phyloP scores from a whole-genome alignment of 2,113 vertebrate species.

The Bubo blakistoni region DNA sequence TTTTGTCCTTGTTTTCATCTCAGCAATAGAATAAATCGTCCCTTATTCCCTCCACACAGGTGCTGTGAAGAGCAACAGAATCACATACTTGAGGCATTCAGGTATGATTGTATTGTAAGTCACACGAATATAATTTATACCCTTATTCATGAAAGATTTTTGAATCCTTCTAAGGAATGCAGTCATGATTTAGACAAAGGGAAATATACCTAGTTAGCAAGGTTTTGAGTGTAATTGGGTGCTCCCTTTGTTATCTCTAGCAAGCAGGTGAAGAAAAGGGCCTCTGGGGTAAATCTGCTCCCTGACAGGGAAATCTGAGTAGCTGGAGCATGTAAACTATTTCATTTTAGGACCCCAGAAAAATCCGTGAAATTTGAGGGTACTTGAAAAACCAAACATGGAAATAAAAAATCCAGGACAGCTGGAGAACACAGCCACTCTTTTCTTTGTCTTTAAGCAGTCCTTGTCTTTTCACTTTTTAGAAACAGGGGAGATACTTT shows the following conservation, averaged over 20 bases:
- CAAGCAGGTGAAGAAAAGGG: not conserved
- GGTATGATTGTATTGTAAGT: not conserved
- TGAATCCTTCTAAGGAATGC: not conserved
- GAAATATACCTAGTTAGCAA: not conserved
- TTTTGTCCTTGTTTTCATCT: not conserved
- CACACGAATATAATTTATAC: not conserved
- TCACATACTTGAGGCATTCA: not conserved
- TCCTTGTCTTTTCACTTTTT: not conserved
- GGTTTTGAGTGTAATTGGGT: not conserved
- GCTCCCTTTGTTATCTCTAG: not conserved
- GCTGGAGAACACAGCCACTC: not conserved
- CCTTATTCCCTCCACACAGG: not conserved
- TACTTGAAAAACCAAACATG: not conserved
- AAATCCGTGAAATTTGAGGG: not conserved
- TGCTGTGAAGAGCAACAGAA: not conserved
- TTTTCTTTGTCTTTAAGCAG: not conserved
- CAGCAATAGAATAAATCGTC: not conserved
- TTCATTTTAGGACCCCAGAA: not conserved
- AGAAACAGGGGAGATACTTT: not conserved
- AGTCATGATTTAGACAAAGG: not conserved
- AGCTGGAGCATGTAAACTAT: not conserved
- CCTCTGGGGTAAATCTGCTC: not conserved
- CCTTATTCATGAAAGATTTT: not conserved
- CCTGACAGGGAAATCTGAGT: not conserved
- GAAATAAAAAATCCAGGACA: not conserved